Percentiles rank a stretch among this genome's conserved stretches.
phyloP scores from a whole-genome alignment of 2,888 invertebrate species.

The Frankliniella fusca region DNA sequence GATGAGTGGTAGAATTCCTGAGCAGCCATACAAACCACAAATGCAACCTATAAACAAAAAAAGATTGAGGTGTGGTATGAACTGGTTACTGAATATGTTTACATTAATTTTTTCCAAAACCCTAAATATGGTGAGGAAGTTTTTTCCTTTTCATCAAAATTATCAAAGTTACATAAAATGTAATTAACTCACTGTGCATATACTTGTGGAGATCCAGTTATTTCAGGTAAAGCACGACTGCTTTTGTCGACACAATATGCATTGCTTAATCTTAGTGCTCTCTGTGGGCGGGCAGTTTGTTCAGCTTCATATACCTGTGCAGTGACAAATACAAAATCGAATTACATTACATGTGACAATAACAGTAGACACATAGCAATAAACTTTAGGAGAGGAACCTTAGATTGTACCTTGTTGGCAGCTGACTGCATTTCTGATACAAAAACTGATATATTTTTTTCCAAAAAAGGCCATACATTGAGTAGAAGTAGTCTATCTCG shows the following conservation, averaged over 20 bases:
- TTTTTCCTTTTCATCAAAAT: too few species aligned
- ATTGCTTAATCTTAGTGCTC: constrained; percentile 24
- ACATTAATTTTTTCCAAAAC: too few species aligned
- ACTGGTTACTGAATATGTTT: too few species aligned
- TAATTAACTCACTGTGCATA: constrained; percentile 29
- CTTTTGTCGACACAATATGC: background rate
- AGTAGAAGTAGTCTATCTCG: constrained; percentile 29
- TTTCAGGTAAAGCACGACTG: constrained; percentile 11
- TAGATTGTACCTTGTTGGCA: constrained; percentile 19
- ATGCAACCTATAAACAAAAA: constrained; percentile 13
- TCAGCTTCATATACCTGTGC: constrained; percentile 30
- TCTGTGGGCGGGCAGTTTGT: constrained; percentile 13
- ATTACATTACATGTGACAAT: background rate
- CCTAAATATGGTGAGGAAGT: too few species aligned
- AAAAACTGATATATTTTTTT: constrained; percentile 27
- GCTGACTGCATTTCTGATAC: constrained; percentile 26
- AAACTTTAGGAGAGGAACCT: background rate
- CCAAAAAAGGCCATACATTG: constrained; percentile 31
- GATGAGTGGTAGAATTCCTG: constrained; percentile 5
- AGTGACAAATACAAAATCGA: too few species aligned
- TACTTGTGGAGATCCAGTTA: constrained; percentile 28
- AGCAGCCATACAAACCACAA: constrained; percentile 31
- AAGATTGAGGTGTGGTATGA: background rate
- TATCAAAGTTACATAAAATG: too few species aligned
- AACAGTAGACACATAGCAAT: background rate